Base-by-base conservation (phyloP, 2,888 invertebrate genomes). In the Cepaea hortensis region DNA sequence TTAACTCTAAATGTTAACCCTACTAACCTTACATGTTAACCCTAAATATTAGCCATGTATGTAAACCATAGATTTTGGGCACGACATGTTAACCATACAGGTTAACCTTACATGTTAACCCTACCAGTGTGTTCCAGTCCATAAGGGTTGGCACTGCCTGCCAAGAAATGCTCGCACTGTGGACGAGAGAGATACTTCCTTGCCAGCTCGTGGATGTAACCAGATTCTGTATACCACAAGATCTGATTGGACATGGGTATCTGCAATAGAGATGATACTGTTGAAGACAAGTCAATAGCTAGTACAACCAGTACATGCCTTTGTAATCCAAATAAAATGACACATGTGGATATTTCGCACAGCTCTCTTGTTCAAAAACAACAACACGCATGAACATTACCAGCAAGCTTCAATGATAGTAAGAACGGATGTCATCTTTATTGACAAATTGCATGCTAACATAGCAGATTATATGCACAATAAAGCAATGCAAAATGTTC, bases 171-270 rank as follows among this genome's bases (percentile, higher is more conserved):
- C 48, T 89, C 88, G 87, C 93, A 93, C 50, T 90, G 81, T 97
- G 98, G 91, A 13, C 90, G 90, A 55, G 91, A 90, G 77, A 93
- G 87, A 86, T 92, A 92, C 68, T 91, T 90, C 87, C 91, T 91
- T 46, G 90, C 91, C 15, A 93, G 85, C 61, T 93, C 92, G 73
- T 93, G 91, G 11, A 93, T 90, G 76, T 89, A 92, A 2, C 93
- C 94, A n/a, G 90, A 90, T 84, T 93, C 91, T 18, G 92, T 91
- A 89, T 98, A 98, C 77, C 93, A 90, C 55, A 97, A 96, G 93
- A 98, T 97, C 85, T 97, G 96, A 48, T 97, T 96, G 62, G 98
- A 97, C 94, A 98, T 96, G 93, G 97, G 97, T 92, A 97, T 97
- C 96, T 97, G 95, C 55, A 55, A 55, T 55, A 55, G 6, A 11